Base-by-base conservation (phyloP, 1,140 invertebrate genomes). In the Zaprionus ornatus region DNA sequence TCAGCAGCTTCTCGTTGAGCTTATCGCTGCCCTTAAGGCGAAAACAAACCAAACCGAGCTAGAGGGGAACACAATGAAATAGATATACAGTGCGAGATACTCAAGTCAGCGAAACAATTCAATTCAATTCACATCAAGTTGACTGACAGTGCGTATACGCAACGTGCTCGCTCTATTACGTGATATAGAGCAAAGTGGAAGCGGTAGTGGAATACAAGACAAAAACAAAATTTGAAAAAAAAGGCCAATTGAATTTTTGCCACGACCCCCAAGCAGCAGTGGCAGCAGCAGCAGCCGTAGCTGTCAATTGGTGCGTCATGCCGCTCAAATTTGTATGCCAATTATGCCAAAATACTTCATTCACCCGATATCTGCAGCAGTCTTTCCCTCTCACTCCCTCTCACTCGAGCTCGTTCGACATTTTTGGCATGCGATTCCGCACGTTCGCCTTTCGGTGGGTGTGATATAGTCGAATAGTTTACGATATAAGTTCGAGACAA, bases 1-100 rank as follows among this genome's bases (percentile, higher is more conserved):
- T 97, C 60, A 99, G 93, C 3, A 99, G 93, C 91, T 98, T 98
- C 93, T 99, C 98, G 92, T 99, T 99, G 15, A 99, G 88, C 80
- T 97, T 96, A 90, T 99, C 97, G 10, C 95, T 94, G 27, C 98
- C 98, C 92, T 97, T 95, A 10, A 97, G 94, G 4, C 97, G 96
- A 91, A 97, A 98, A 92, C 97, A 97, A 3, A 97, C 97, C 57
- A 98, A 91, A 0, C 97, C 97, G 83, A 97, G 91, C 96, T 97
- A 84, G 19, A 40, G 23, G 19, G 52, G 40, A 27, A 50, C 61
- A 93, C 71, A 63, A 54, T 27, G 19, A 13, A 64, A 19, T 29
- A 19, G 10, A 37, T 19, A 37, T 19, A 6, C 15, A 32, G 55
- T 12, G n/a, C 17, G 15, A 27, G 19, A 55, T 27, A n/a, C n/a